These are phyloP conservation scores for Apistogramma diplotaenia DNA, from an alignment of 2,113 vertebrate species.

Conservation along the genomic window DNA sequence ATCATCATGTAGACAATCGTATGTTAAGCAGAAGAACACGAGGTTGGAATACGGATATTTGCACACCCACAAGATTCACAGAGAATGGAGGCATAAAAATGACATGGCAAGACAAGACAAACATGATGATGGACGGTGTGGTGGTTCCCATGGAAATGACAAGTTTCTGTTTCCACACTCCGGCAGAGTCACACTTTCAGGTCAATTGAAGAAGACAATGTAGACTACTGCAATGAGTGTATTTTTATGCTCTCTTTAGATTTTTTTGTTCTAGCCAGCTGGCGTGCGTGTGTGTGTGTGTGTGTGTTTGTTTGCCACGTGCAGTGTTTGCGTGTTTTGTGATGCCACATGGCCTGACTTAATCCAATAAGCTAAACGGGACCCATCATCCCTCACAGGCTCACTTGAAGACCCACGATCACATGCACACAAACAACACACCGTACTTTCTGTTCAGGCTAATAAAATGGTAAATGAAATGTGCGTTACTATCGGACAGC, in stretches of 20 bases:
- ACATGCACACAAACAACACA: not conserved
- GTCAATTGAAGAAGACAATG: not conserved
- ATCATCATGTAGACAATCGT: not conserved
- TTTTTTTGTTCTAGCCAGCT: not conserved
- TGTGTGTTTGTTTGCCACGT: constrained; percentile 4
- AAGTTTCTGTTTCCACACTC: not conserved
- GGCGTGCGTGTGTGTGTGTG: not conserved
- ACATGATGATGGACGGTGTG: not conserved
- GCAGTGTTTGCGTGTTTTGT: not conserved
- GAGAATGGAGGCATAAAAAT: not conserved
- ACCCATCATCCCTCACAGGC: not conserved
- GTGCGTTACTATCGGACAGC: not conserved
- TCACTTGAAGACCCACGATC: not conserved
- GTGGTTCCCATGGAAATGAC: constrained; percentile 23
- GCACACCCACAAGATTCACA: constrained; percentile 21
- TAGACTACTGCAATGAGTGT: not conserved
- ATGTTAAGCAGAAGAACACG: not conserved
- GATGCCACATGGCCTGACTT: constrained; percentile 21
- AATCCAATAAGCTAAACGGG: constrained; percentile 42
- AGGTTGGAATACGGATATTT: not conserved
- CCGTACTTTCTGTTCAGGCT: not conserved
- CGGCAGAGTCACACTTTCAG: not conserved
- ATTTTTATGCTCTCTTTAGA: not conserved
- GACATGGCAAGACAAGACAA: not conserved
- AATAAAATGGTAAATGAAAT: not conserved